Evolutionary conservation across 2,113 vertebrate genomes (phyloP).

Genomic region (Argyrosomus japonicus): DNA sequence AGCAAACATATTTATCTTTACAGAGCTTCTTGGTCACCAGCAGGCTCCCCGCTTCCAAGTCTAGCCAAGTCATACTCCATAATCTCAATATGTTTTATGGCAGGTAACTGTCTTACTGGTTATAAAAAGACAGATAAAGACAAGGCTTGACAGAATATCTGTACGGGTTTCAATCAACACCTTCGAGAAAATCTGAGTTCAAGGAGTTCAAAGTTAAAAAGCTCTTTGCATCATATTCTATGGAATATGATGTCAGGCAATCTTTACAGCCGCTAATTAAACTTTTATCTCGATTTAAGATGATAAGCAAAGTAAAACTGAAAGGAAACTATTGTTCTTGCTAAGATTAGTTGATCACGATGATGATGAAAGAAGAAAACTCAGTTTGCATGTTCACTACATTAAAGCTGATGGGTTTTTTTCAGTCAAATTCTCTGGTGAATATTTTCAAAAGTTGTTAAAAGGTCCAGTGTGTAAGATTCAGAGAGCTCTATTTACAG

Average conservation of each 20-base stretch:
- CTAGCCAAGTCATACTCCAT: not conserved
- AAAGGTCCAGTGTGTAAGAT: too few relatives aligned
- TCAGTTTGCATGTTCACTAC: too few relatives aligned
- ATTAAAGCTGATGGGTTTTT: too few relatives aligned
- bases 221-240: not conserved
- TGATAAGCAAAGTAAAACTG: too few relatives aligned
- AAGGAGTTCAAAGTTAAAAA: not conserved
- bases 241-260: not conserved
- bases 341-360: too few relatives aligned
- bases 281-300: not conserved
- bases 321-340: too few relatives aligned
- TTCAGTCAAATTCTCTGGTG: too few relatives aligned
- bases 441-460: too few relatives aligned
- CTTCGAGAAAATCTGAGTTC: not conserved
- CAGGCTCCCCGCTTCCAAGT: not conserved
- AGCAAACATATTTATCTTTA: conserved; percentile 69
- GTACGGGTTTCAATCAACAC: not conserved
- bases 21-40: conserved; percentile 24
- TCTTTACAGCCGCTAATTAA: not conserved
- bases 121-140: conserved; percentile 13
- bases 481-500: too few relatives aligned
- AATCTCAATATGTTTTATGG: not conserved
- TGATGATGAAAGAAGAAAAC: too few relatives aligned
- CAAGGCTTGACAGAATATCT: not conserved
- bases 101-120: not conserved